Percentiles rank a stretch among this genome's conserved stretches.
These are phyloP conservation scores for Aeoliscus strigatus DNA, from an alignment of 2,797 vertebrate species.

Conservation along the genomic window DNA sequence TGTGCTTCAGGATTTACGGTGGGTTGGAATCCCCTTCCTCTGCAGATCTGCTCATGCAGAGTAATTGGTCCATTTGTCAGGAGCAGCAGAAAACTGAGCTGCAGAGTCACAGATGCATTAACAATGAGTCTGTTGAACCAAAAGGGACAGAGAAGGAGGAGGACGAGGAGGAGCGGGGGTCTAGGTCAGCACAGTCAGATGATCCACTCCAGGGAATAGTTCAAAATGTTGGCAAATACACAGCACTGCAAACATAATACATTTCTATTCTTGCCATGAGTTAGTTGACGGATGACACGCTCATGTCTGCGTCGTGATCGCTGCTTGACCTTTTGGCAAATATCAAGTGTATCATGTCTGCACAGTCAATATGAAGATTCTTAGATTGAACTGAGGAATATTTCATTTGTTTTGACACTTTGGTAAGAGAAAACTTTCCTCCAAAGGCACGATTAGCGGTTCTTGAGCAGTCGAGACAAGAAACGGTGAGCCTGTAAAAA, in stretches of 20 bases:
- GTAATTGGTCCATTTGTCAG: constrained; percentile 71
- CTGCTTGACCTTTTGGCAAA: too few relatives aligned
- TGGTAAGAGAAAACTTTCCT: too few relatives aligned
- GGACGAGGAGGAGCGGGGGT: constrained; percentile 15
- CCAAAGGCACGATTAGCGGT: too few relatives aligned
- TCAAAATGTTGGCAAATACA: constrained; percentile 1
- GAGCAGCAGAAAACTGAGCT: constrained; percentile 35
- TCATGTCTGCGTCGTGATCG: too few relatives aligned
- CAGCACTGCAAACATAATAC: too few relatives aligned
- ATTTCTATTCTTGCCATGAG: neutral
- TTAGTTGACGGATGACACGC: neutral
- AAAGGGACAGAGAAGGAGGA: constrained; percentile 10
- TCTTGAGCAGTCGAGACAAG: too few relatives aligned
- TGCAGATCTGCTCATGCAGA: constrained; percentile 60
- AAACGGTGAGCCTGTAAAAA: too few relatives aligned
- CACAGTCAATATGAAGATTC: too few relatives aligned
- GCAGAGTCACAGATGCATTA: constrained; percentile 46
- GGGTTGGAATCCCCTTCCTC: constrained; percentile 64
- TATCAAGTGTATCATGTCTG: too few relatives aligned
- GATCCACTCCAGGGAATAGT: neutral
- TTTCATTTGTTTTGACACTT: too few relatives aligned
- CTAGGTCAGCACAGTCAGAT: neutral
- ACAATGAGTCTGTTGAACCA: constrained; percentile 33
- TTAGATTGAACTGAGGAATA: too few relatives aligned
- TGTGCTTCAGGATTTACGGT: constrained; percentile 53